Evolutionary conservation across 2,888 invertebrate species (phyloP).

Genomic region (Furcula furcula): DNA sequence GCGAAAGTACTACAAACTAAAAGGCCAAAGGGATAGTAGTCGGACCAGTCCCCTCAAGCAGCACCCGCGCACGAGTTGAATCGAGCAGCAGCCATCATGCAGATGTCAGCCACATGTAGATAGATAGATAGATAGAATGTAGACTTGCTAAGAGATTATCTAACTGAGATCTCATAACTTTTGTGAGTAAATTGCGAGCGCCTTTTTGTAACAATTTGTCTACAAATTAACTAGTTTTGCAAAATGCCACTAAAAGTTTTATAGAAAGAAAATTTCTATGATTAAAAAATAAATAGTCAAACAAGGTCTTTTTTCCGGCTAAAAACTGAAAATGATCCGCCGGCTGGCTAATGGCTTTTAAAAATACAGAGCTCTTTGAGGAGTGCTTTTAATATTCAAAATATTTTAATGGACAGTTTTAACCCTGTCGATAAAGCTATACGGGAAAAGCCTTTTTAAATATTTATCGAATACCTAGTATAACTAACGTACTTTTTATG

Average conservation of each 20-base stretch:
- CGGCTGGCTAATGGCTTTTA: slow-evolving; percentile 49
- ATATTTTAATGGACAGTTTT: slow-evolving; percentile 53
- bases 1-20: too few relatives aligned
- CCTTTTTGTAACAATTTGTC: too few relatives aligned
- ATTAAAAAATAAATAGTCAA: slow-evolving; percentile 32
- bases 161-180: too few relatives aligned
- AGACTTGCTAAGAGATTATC: too few relatives aligned
- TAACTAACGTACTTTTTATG: slow-evolving; percentile 10
- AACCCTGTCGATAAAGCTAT: slow-evolving; percentile 21
- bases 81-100: too few relatives aligned
- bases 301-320: slow-evolving; percentile 29
- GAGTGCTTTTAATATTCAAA: slow-evolving; percentile 49
- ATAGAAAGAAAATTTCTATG: not conserved
- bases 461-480: slow-evolving; percentile 20
- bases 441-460: slow-evolving; percentile 29
- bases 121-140: too few relatives aligned
- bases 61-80: too few relatives aligned
- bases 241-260: not conserved
- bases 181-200: too few relatives aligned
- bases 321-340: slow-evolving; percentile 33
- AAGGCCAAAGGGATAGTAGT: too few relatives aligned
- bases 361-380: slow-evolving; percentile 47
- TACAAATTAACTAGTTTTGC: not conserved
- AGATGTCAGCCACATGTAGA: too few relatives aligned
- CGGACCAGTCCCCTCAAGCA: too few relatives aligned